phyloP scores from a whole-genome alignment of 2,888 invertebrate genomes.

The Biston betularia region DNA sequence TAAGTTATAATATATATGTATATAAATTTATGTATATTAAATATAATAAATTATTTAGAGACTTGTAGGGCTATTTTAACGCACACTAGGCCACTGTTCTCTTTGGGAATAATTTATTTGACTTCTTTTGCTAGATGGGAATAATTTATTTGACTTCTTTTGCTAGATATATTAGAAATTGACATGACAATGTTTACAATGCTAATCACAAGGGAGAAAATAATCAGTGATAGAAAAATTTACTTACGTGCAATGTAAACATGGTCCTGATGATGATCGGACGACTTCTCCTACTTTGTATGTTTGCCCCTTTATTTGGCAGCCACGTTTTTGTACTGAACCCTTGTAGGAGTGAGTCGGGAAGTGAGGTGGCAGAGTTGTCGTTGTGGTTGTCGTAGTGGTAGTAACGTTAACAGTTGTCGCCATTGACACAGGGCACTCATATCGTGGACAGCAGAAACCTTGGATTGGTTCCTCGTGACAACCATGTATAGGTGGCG shows the following conservation, averaged over 20 bases:
- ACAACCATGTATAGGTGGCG: slow-evolving; percentile 96
- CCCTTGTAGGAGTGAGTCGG: slow-evolving; percentile 92
- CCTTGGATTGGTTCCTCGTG: slow-evolving; percentile 97
- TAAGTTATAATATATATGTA: too few relatives aligned
- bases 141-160: too few relatives aligned
- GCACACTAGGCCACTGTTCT: too few relatives aligned
- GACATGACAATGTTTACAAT: too few relatives aligned
- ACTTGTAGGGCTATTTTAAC: too few relatives aligned
- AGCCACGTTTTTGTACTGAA: slow-evolving; percentile 91
- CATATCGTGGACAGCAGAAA: slow-evolving; percentile 97
- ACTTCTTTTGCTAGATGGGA: too few relatives aligned
- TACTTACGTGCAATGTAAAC: slow-evolving; percentile 97
- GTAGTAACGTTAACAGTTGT: slow-evolving; percentile 93
- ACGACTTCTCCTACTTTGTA: slow-evolving; percentile 95
- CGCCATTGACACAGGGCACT: slow-evolving; percentile 96
- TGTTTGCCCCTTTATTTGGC: slow-evolving; percentile 93
- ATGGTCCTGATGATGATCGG: slow-evolving; percentile 95
- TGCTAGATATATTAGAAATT: too few relatives aligned
- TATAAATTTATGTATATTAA: too few relatives aligned
- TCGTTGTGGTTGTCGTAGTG: slow-evolving; percentile 95
- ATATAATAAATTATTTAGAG: too few relatives aligned
- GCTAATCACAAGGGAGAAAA: background rate
- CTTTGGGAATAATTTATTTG: too few relatives aligned
- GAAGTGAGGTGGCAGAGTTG: slow-evolving; percentile 94
- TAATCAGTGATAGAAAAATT: background rate